phyloP scores from a whole-genome alignment of 2,113 vertebrate genomes.

The Eulemur rufifrons region DNA sequence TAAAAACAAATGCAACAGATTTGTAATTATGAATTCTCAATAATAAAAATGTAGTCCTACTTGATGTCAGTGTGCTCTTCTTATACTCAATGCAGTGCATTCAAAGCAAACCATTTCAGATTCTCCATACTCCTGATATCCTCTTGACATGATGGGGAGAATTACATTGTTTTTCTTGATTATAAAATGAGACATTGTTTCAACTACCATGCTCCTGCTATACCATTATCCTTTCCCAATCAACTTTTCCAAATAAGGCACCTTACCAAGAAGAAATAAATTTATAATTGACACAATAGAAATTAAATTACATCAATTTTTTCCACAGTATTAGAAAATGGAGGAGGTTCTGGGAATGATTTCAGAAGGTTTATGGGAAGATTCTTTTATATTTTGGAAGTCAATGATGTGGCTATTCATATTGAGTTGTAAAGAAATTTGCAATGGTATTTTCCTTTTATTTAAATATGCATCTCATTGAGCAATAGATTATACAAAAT shows the following conservation, averaged over 20 bases:
- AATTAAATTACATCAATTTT: conserved; percentile 48
- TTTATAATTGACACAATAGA: conserved; percentile 39
- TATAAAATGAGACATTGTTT: conserved; percentile 47
- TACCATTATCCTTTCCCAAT: neutral
- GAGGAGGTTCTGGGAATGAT: neutral
- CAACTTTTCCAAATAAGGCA: conserved; percentile 35
- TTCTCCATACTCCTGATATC: neutral
- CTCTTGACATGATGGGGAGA: neutral
- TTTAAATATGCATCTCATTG: conserved; percentile 20
- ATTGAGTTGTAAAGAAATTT: conserved; percentile 18
- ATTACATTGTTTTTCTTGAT: conserved; percentile 21
- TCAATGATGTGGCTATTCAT: conserved; percentile 14
- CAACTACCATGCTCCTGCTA: neutral
- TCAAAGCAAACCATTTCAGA: neutral
- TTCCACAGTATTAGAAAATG: neutral
- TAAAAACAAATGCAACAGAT: neutral
- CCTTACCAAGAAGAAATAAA: conserved; percentile 42
- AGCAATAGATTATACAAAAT: conserved; percentile 35
- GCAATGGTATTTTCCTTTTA: neutral
- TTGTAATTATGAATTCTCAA: conserved; percentile 15
- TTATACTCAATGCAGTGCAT: conserved; percentile 27
- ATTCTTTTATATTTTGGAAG: conserved; percentile 34
- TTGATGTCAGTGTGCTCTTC: neutral
- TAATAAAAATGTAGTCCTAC: conserved; percentile 30
- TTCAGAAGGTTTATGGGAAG: conserved; percentile 31